Evolutionary conservation across 2,113 vertebrate species (phyloP).

Genomic region (Taurulus bubalis): DNA sequence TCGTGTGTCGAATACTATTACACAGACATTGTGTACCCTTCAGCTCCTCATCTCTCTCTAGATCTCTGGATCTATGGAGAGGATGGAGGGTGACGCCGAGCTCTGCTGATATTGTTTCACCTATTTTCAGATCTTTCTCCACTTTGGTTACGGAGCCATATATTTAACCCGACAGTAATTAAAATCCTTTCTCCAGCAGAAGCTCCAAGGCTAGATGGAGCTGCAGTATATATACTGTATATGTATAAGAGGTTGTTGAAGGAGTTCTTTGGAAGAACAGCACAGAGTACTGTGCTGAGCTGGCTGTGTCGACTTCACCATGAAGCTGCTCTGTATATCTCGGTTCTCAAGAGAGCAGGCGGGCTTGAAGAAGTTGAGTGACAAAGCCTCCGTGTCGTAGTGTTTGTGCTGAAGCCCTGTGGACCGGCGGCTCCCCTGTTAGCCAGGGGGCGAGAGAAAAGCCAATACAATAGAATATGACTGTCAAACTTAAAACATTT

Average conservation of each 20-base stretch:
- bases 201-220: not conserved
- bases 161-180: constrained; percentile 14
- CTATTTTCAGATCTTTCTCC: not conserved
- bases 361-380: constrained; percentile 1
- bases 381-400: not conserved
- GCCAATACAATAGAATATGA: not conserved
- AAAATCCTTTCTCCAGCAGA: not conserved
- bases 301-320: not conserved
- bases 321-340: constrained; percentile 3
- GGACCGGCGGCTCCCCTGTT: constrained; percentile 3
- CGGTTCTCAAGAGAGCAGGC: constrained; percentile 16
- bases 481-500: not conserved
- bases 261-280: not conserved
- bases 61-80: not conserved
- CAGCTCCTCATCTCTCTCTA: not conserved
- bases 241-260: not conserved
- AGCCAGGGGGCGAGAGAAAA: not conserved
- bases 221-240: not conserved
- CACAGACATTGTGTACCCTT: constrained; percentile 19
- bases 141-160: not conserved
- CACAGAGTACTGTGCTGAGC: not conserved
- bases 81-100: not conserved
- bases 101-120: not conserved
- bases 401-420: constrained; percentile 14
- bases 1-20: constrained; percentile 16